phyloP scores from a whole-genome alignment of 2,113 vertebrate genomes.

The Datnioides undecimradiatus region DNA sequence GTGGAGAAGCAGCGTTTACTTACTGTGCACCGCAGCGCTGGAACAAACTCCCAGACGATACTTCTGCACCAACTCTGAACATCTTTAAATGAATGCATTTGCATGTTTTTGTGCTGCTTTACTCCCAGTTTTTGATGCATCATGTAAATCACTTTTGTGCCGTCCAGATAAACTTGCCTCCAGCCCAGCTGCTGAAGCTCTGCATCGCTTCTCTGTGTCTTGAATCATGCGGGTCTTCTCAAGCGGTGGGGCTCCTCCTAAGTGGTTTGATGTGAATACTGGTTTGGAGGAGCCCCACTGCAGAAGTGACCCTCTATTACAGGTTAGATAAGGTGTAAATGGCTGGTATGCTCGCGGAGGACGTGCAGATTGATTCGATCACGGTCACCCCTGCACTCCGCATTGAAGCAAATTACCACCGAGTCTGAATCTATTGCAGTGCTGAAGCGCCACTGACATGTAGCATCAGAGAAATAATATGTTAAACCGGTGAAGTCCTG shows the following conservation, averaged over 20 bases:
- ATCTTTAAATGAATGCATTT: not conserved
- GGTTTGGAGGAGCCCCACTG: constrained; percentile 3
- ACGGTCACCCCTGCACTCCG: constrained; percentile 16
- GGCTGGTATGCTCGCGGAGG: not conserved
- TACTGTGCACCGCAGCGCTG: not conserved
- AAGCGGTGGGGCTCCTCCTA: not conserved
- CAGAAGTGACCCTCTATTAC: constrained; percentile 40
- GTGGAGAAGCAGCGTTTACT: no score
- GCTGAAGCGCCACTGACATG: constrained; percentile 9
- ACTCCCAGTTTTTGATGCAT: not conserved
- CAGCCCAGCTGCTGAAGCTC: not conserved
- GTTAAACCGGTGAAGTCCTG: not conserved
- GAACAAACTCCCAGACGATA: not conserved
- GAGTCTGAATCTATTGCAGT: not conserved
- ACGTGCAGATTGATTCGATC: constrained; percentile 26
- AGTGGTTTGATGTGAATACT: constrained; percentile 6
- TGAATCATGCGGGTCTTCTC: not conserved
- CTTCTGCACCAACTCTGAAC: not conserved
- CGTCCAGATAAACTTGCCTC: not conserved
- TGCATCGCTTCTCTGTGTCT: not conserved
- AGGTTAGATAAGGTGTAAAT: constrained; percentile 27
- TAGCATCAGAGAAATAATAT: constrained; percentile 7
- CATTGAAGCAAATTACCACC: constrained; percentile 23
- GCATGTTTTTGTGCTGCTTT: not conserved
- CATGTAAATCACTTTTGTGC: not conserved